A percentile compares a stretch with the other conserved stretches of the same genome.
Evolutionary conservation across 2,888 invertebrate genomes (phyloP).

Genomic region (Stictocephala bisonia): DNA sequence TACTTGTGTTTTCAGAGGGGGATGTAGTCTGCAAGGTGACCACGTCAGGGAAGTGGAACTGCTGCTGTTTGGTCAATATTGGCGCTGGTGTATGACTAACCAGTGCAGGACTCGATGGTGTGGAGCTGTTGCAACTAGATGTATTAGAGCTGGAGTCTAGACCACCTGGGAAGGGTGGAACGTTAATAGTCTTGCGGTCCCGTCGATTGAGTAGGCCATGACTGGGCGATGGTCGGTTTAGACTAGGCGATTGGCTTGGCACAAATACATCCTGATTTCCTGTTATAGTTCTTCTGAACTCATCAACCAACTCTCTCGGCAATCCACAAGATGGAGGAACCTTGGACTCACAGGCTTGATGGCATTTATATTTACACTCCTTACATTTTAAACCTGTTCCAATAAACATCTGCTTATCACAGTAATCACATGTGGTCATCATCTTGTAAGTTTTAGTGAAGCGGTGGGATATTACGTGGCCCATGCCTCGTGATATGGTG

Average conservation of each 20-base stretch:
- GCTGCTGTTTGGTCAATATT: constrained; percentile 65
- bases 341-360: constrained; percentile 88
- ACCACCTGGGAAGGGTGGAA: constrained; percentile 70
- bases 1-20: too few relatives aligned
- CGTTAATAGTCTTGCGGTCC: constrained; percentile 69
- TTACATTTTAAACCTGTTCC: constrained; percentile 88
- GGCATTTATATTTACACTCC: constrained; percentile 94
- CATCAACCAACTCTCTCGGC: constrained; percentile 85
- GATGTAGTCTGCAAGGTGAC: constrained; percentile 70
- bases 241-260: constrained; percentile 66
- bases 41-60: constrained; percentile 78
- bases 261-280: too few relatives aligned
- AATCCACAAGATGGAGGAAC: constrained; percentile 94
- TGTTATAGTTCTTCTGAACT: constrained; percentile 86
- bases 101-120: constrained; percentile 92
- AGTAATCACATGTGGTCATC: constrained; percentile 90
- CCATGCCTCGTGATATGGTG: constrained; percentile 81
- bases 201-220: constrained; percentile 63
- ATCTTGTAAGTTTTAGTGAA: constrained; percentile 90
- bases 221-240: constrained; percentile 64
- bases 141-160: constrained; percentile 93
- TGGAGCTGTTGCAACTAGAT: constrained; percentile 96
- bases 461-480: constrained; percentile 89
- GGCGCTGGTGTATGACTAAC: constrained; percentile 64
- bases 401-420: constrained; percentile 89